A percentile compares a stretch with the other conserved stretches of the same genome.
phyloP scores from a whole-genome alignment of 2,797 vertebrate genomes.

The Sebastes itinus region DNA sequence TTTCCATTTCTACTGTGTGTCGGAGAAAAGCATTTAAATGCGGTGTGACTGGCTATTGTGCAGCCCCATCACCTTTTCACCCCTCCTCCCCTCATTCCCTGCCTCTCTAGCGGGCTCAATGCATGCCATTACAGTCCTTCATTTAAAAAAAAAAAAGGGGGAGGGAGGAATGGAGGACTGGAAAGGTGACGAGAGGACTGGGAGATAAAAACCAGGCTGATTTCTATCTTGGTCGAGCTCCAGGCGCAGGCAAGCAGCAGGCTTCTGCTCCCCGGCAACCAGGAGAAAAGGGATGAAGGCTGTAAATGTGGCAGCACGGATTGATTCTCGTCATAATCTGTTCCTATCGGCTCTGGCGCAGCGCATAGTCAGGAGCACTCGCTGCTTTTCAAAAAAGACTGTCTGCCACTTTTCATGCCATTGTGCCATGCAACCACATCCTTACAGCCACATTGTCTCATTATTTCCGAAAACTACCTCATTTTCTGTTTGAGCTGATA shows the following conservation, averaged over 20 bases:
- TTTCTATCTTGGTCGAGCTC: conserved; percentile 60
- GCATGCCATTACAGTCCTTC: conserved; percentile 52
- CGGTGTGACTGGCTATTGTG: conserved; percentile 64
- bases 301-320: conserved; percentile 67
- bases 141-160: conserved; percentile 15
- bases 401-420: conserved; percentile 54
- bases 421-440: conserved; percentile 37
- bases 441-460: conserved; percentile 41
- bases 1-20: conserved; percentile 39
- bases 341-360: conserved; percentile 52
- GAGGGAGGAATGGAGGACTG: conserved; percentile 34
- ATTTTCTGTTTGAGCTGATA: conserved; percentile 27
- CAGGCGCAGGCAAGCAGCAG: conserved; percentile 39
- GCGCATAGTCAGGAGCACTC: conserved; percentile 14
- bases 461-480: conserved; percentile 50
- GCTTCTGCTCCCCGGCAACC: conserved; percentile 48
- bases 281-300: conserved; percentile 49
- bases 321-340: conserved; percentile 67
- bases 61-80: conserved; percentile 51
- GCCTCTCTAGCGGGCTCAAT: conserved; percentile 29
- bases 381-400: conserved; percentile 39
- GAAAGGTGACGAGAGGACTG: conserved; percentile 58
- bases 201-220: conserved; percentile 56
- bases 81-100: conserved; percentile 23
- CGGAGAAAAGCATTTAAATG: conserved; percentile 61